Base-by-base conservation (phyloP, 2,888 invertebrate genomes). In the Heliconius ethilla region DNA sequence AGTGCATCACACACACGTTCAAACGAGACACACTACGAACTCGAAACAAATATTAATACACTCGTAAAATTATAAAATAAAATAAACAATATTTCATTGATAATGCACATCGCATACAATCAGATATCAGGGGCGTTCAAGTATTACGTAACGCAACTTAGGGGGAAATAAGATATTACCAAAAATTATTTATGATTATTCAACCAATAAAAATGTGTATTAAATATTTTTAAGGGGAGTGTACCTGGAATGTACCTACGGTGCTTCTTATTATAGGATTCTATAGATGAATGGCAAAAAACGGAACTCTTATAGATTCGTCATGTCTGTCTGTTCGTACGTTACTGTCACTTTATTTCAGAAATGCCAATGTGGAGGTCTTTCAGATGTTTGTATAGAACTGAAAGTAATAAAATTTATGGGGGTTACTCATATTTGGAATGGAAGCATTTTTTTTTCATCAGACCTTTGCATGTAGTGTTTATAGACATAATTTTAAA, bases 101-200 rank as follows among this genome's bases (percentile, higher is more conserved):
- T 82, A 76, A 85, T 75, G 83, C 82, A 84, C 83, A 83, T 83
- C 82, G 83, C 78, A 84, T 84, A 82, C 83, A 83, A 83, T 83
- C 81, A 33, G n/a, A 55, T 55, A 55, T 33, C 1, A 18, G 45
- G 55, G 55, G 10, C 55, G 10, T 22, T 55, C 55, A 55, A 55
- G 18, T 55, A 55, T 55, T 55, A 55, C 55, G 55, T 55, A 55
- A 55, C 55, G 55, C 55, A 55, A 55, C 3, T 55, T 55, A 55
- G 18, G 55, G 7, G 9, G 22, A 9, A 22, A 33, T 33, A 55
- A 55, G 3, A 33, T n/a, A n/a, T n/a, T n/a, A n/a, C n/a, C n/a
- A n/a, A n/a, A n/a, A n/a, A n/a, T n/a, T n/a, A n/a, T n/a, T n/a
- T n/a, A n/a, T n/a, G n/a, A n/a, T n/a, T n/a, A n/a, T n/a, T n/a